phyloP scores from a whole-genome alignment of 2,113 vertebrate species.

The Accipiter virgatus region DNA sequence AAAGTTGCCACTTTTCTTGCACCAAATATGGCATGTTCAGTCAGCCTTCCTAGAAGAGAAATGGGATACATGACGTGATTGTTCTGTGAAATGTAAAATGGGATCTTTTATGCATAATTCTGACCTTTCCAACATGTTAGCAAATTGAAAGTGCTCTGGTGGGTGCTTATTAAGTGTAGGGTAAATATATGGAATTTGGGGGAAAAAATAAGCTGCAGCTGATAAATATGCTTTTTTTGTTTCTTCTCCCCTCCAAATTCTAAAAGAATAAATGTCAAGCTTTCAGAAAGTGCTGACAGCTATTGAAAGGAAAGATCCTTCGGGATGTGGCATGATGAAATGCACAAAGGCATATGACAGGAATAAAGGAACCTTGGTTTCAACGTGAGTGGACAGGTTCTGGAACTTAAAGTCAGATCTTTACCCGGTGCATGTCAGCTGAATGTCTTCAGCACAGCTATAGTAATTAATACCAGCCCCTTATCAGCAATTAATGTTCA shows the following conservation, averaged over 20 bases:
- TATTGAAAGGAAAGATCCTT: background rate
- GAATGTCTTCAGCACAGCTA: background rate
- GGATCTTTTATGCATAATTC: background rate
- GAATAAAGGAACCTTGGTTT: background rate
- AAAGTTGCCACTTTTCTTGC: background rate
- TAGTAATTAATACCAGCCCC: background rate
- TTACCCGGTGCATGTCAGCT: background rate
- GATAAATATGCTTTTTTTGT: background rate
- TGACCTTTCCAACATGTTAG: background rate
- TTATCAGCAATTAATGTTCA: background rate
- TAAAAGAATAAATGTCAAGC: background rate
- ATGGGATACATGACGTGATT: background rate
- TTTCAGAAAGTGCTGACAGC: background rate
- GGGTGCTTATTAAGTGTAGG: background rate
- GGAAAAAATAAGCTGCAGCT: background rate
- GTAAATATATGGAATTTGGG: accelerated
- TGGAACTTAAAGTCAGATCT: background rate
- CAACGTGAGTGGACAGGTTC: background rate
- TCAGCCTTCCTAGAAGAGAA: background rate
- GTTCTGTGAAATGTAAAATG: background rate
- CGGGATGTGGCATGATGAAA: background rate
- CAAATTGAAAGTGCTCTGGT: background rate
- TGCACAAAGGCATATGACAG: background rate
- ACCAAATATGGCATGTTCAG: background rate
- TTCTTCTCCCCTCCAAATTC: background rate